Base-by-base conservation (phyloP, 2,113 vertebrate genomes). In the Rhinolophus sinicus region DNA sequence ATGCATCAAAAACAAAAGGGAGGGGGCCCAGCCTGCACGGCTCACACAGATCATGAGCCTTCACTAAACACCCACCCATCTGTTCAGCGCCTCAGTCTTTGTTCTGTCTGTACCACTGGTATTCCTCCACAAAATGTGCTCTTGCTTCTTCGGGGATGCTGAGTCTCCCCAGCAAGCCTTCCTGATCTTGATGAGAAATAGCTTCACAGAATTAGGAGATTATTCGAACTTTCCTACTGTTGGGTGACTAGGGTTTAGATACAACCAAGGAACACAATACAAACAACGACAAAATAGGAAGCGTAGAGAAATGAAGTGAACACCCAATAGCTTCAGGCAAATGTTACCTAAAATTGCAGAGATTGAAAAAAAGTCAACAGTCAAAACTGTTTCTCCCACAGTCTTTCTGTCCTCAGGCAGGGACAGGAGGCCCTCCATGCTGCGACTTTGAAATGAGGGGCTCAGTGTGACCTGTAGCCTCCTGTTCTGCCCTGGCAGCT, bases 21-120 rank as follows among this genome's bases (percentile, higher is more conserved):
- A 89, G 98, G 98, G 98, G 98, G 97, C 97, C 96, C 94, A 97
- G 98, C 97, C 97, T 50, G 97, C 96, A 67, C 96, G 40, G 97
- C 83, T 97, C 98, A 94, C 98, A 94, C 67, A 97, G 98, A 98
- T 98, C 97, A 93, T 52, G 97, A 98, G 98, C 97, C 98, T 97
- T 93, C 0, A 15, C 98, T 93, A 60, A 97, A 98, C 98, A 98
- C 98, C 98, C 97, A 58, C 98, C 98, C 98, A 99, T 98, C 98
- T 98, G 98, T 98, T 98, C 98, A 47, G 97, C 47, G 88, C 97
- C 97, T 90, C 69, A 58, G 72, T 98, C 97, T 98, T 99, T 98
- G 98, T 98, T 98, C 98, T 97, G 96, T 77, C 97, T 96, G 97
- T 84, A 90, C 95, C 69, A 97, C 97, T 84, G 69, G 95, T 97